Conservation (phyloP, 2,888 invertebrate species). For the Leptinotarsa tumamoca region DNA sequence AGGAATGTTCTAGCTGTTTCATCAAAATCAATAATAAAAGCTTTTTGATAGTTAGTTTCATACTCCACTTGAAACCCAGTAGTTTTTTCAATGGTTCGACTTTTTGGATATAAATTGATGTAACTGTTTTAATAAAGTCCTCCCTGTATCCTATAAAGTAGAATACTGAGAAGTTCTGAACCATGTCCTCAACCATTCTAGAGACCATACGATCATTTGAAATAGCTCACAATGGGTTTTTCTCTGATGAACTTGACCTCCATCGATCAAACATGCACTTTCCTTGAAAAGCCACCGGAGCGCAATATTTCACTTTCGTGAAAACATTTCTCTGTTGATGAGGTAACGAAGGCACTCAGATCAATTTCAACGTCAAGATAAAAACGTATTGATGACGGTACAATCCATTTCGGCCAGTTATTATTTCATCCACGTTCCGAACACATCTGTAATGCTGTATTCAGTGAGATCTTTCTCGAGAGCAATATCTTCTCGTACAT, state of each 20-base stretch:
- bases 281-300: neutral
- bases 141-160: too few species aligned
- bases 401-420: constrained; percentile 2
- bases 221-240: neutral
- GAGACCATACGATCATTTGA: neutral
- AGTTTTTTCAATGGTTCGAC: too few species aligned
- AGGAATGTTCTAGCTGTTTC: too few species aligned
- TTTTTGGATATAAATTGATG: too few species aligned
- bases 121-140: too few species aligned
- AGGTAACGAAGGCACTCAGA: constrained; percentile 12
- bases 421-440: constrained; percentile 4
- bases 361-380: constrained; percentile 13
- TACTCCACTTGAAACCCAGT: too few species aligned
- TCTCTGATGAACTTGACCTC: neutral
- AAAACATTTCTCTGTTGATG: neutral
- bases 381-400: neutral
- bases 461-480: neutral
- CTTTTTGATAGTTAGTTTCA: too few species aligned
- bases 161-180: neutral
- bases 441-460: constrained; percentile 12
- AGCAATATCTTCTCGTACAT: neutral
- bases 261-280: neutral
- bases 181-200: neutral
- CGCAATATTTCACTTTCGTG: constrained; percentile 4
- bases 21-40: too few species aligned